A percentile compares a stretch with the other conserved stretches of the same genome.
Conservation (phyloP, 2,113 vertebrate species). For the Caracal caracal region DNA sequence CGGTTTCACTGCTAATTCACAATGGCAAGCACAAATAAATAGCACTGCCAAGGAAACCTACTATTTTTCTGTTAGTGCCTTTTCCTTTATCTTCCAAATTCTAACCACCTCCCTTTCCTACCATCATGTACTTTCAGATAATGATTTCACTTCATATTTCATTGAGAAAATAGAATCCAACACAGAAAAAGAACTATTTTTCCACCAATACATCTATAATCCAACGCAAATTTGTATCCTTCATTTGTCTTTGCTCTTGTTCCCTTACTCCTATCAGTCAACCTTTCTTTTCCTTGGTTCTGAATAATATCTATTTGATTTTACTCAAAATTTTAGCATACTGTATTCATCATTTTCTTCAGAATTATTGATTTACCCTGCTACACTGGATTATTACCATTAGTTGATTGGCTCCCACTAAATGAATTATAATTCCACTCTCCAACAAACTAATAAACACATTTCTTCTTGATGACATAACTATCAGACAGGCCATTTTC, state of each 20-base stretch:
- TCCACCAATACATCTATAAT: neutral
- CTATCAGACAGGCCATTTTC: neutral
- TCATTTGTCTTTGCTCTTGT: neutral
- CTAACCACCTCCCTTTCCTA: neutral
- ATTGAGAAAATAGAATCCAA: neutral
- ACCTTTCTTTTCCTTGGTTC: neutral
- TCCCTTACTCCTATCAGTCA: neutral
- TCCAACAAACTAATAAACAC: neutral
- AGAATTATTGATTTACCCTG: neutral
- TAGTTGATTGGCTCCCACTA: neutral
- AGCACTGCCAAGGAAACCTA: neutral
- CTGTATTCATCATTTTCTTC: neutral
- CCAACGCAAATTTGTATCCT: neutral
- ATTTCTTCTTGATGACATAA: neutral
- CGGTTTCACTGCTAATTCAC: neutral
- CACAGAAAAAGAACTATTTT: neutral
- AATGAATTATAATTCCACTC: neutral
- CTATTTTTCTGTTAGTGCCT: neutral
- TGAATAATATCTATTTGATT: neutral
- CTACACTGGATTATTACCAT: neutral
- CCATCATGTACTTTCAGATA: neutral
- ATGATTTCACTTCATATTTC: neutral
- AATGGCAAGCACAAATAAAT: neutral
- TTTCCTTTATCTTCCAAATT: neutral
- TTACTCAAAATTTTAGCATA: neutral